Evolutionary conservation across 2,888 invertebrate species (phyloP).

Genomic region (Entomobrya proxima): DNA sequence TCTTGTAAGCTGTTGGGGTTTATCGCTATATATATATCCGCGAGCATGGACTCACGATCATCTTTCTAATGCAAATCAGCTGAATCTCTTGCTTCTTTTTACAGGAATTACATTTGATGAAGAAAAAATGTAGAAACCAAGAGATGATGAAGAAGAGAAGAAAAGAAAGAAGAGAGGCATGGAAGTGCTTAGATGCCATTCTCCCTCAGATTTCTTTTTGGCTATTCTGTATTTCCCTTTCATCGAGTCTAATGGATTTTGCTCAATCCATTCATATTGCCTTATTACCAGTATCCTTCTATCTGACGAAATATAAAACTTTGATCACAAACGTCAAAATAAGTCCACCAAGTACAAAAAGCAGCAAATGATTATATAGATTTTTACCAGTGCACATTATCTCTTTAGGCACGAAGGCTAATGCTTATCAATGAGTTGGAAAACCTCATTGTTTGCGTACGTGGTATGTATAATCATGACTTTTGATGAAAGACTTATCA

Average conservation of each 20-base stretch:
- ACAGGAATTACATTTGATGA: constrained; percentile 25
- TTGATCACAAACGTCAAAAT: too few species aligned
- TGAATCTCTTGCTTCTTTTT: constrained; percentile 7
- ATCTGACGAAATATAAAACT: not conserved
- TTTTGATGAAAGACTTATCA: not conserved
- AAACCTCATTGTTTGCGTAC: constrained; percentile 8
- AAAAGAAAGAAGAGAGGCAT: not conserved
- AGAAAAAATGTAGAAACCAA: constrained; percentile 11
- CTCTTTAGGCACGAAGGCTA: not conserved
- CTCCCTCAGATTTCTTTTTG: not conserved
- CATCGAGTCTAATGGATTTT: not conserved
- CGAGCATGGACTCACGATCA: constrained; percentile 30
- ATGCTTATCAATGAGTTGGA: constrained; percentile 18
- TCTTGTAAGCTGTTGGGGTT: not conserved
- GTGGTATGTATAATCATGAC: not conserved
- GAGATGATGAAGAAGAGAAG: constrained; percentile 15
- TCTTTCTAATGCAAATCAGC: constrained; percentile 56
- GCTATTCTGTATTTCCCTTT: not conserved
- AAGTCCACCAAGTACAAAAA: too few species aligned
- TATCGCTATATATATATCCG: constrained; percentile 24
- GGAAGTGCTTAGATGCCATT: constrained; percentile 18
- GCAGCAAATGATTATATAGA: not conserved
- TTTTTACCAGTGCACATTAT: not conserved
- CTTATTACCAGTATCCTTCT: not conserved
- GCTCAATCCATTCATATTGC: not conserved